Conservation (phyloP, 2,113 vertebrate genomes). For the Erythrolamprus reginae region DNA sequence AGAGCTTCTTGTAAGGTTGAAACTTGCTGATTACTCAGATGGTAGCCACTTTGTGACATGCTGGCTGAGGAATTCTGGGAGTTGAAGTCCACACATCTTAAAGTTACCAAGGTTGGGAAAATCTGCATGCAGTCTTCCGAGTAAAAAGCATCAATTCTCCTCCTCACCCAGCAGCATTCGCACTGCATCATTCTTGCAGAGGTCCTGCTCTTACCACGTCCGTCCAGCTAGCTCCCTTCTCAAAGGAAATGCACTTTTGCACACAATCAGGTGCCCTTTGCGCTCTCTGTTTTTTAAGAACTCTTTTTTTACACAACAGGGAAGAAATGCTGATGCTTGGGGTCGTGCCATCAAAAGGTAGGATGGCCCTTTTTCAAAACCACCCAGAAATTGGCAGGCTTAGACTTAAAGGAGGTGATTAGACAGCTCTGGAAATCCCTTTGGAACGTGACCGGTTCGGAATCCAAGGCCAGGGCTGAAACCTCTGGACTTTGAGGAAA, state of each 20-base stretch:
- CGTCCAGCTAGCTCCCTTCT: background rate
- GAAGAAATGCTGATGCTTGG: background rate
- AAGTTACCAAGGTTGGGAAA: background rate
- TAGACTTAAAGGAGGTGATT: too few species aligned
- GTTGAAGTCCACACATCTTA: background rate
- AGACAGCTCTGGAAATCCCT: background rate
- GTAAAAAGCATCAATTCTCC: background rate
- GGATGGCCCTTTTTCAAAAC: background rate
- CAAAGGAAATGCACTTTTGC: background rate
- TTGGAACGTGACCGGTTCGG: background rate
- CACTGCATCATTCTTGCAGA: background rate
- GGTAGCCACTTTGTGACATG: background rate
- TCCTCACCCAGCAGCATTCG: background rate
- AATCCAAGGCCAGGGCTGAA: too few species aligned
- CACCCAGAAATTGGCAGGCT: background rate
- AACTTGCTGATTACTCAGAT: background rate
- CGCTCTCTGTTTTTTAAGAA: background rate
- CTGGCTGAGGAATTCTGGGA: background rate
- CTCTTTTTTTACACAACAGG: background rate
- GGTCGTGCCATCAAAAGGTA: background rate
- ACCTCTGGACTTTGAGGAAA: background rate
- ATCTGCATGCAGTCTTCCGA: background rate
- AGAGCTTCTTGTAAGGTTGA: background rate
- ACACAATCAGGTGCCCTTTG: background rate
- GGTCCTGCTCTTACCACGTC: background rate